These are phyloP conservation scores for Suncus etruscus DNA, from an alignment of 2,113 vertebrate species.

Conservation along the genomic window DNA sequence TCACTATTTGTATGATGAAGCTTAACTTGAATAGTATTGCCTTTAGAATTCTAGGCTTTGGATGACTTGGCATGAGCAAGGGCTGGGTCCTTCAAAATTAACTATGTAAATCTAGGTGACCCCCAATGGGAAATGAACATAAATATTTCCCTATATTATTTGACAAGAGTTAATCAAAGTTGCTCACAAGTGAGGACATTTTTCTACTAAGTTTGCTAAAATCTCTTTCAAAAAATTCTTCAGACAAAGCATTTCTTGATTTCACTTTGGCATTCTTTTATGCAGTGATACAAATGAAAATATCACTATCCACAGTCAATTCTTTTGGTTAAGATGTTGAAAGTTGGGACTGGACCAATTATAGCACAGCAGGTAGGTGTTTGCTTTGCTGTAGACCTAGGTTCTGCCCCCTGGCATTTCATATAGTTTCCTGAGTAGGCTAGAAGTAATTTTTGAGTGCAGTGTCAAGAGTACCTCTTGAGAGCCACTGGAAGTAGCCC, in stretches of 20 bases:
- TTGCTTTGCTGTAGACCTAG: no score
- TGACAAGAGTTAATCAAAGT: conserved; percentile 17
- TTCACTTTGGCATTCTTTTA: background rate
- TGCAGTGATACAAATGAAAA: background rate
- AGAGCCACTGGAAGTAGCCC: no score
- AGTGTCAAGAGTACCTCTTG: no score
- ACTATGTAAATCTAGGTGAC: background rate
- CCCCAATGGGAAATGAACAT: background rate
- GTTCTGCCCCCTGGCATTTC: no score
- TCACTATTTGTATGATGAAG: background rate
- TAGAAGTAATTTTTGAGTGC: no score
- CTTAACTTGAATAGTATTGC: background rate
- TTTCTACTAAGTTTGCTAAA: background rate
- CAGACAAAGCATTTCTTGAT: conserved; percentile 25
- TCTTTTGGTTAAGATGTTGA: conserved; percentile 27
- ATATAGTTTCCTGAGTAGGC: no score
- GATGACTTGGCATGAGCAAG: background rate
- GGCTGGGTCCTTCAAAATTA: background rate
- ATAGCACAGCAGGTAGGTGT: no score
- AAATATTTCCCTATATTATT: conserved; percentile 1
- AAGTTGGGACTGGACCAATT: no score
- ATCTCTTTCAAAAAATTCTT: conserved; percentile 2
- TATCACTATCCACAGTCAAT: background rate
- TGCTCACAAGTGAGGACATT: background rate
- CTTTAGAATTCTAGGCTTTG: conserved; percentile 24